phyloP scores from a whole-genome alignment of 1,140 invertebrate species.

The Drosophila setifemur region DNA sequence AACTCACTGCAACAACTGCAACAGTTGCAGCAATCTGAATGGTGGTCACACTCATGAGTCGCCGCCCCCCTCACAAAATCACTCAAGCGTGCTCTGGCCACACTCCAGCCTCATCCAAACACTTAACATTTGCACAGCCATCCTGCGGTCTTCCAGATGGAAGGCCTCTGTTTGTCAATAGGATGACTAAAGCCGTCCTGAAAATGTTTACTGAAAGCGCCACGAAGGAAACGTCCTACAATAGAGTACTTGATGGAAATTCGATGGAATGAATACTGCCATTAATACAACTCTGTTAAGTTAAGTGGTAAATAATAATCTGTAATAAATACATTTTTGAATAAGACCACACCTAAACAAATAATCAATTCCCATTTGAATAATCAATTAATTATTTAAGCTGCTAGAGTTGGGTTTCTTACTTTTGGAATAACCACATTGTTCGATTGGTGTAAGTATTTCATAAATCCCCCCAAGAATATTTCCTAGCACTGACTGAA shows the following conservation, averaged over 20 bases:
- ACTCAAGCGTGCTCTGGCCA: slow-evolving; percentile 41
- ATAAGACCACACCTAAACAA: too few relatives aligned
- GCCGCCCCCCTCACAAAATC: slow-evolving; percentile 10
- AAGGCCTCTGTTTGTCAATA: slow-evolving; percentile 21
- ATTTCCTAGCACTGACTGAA: too few relatives aligned
- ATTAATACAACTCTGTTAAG: too few relatives aligned
- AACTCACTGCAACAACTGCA: slow-evolving; percentile 17
- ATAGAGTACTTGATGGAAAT: not conserved
- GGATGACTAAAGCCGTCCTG: slow-evolving; percentile 17
- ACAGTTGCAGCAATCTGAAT: slow-evolving; percentile 15
- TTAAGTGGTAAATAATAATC: too few relatives aligned
- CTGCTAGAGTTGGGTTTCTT: too few relatives aligned
- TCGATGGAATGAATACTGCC: not conserved
- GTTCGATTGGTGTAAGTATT: too few relatives aligned
- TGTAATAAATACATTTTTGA: not conserved
- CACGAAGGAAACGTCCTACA: slow-evolving; percentile 17
- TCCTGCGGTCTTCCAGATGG: slow-evolving; percentile 30
- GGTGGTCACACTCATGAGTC: slow-evolving; percentile 41
- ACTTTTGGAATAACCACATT: too few relatives aligned
- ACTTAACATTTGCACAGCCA: slow-evolving; percentile 21
- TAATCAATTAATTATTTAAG: too few relatives aligned
- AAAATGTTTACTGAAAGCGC: slow-evolving; percentile 25
- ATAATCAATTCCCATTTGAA: too few relatives aligned
- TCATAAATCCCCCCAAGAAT: too few relatives aligned
- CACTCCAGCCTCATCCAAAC: slow-evolving; percentile 41